These are phyloP conservation scores for Homarus americanus DNA, from an alignment of 1,140 invertebrate genomes.

Conservation along the genomic window DNA sequence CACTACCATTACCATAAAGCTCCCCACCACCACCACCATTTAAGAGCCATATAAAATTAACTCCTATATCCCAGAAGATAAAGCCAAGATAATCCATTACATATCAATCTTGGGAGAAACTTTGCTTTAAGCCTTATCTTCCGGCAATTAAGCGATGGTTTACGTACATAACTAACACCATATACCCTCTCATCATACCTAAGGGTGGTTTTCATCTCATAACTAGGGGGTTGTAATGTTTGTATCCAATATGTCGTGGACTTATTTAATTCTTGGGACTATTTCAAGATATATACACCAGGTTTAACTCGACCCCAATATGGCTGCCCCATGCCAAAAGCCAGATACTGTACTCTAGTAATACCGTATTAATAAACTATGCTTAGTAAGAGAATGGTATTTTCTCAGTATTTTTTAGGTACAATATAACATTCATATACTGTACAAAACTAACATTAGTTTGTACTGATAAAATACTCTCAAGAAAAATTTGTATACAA, in stretches of 20 bases:
- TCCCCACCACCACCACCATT: too few species aligned
- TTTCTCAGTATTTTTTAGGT: not conserved
- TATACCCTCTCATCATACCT: not conserved
- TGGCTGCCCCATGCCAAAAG: slow-evolving; percentile 7
- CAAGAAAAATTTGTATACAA: not conserved
- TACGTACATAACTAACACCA: too few species aligned
- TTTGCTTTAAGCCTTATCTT: too few species aligned
- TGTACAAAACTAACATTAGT: not conserved
- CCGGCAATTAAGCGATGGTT: too few species aligned
- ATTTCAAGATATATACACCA: not conserved
- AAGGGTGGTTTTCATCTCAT: not conserved
- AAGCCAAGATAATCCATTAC: too few species aligned
- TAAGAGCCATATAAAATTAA: too few species aligned
- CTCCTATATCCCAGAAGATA: too few species aligned
- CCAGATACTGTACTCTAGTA: not conserved
- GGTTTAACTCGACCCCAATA: slow-evolving; percentile 5
- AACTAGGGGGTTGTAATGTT: too few species aligned
- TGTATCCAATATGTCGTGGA: too few species aligned
- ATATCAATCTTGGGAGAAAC: too few species aligned
- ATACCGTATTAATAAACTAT: not conserved
- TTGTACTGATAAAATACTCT: not conserved
- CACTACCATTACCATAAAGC: too few species aligned
- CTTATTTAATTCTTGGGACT: slow-evolving; percentile 3
- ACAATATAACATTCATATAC: not conserved
- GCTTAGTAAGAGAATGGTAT: not conserved